Conservation (phyloP, 2,888 invertebrate species). For the Caenorhabditis wallacei region DNA sequence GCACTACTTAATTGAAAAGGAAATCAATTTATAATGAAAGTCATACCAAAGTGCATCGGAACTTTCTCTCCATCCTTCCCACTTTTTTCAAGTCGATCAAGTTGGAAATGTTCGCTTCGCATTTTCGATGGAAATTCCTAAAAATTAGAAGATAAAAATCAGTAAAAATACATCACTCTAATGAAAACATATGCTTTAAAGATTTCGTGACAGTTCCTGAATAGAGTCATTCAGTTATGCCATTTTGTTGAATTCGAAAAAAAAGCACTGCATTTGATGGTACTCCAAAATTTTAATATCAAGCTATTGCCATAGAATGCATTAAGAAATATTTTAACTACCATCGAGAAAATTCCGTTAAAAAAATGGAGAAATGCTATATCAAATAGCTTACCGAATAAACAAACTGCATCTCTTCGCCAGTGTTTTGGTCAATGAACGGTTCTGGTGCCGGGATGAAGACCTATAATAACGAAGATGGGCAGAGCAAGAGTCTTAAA, state of each 20-base stretch:
- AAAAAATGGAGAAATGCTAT: neutral
- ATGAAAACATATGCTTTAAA: too few species aligned
- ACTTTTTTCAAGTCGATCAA: conserved; percentile 73
- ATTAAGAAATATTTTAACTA: too few species aligned
- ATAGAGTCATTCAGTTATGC: too few species aligned
- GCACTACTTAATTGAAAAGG: too few species aligned
- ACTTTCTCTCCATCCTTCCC: conserved; percentile 65
- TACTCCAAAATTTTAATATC: too few species aligned
- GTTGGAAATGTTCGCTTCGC: conserved; percentile 76
- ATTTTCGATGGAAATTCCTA: conserved; percentile 78
- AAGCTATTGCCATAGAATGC: too few species aligned
- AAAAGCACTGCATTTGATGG: too few species aligned
- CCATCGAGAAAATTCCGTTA: too few species aligned
- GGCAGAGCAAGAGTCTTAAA: neutral
- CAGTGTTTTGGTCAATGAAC: conserved; percentile 68
- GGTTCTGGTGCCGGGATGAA: conserved; percentile 96
- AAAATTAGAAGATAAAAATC: too few species aligned
- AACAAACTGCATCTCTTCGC: conserved; percentile 68
- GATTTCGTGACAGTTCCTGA: too few species aligned
- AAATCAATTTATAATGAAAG: neutral
- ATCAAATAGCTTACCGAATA: conserved; percentile 64
- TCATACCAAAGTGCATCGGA: conserved; percentile 69
- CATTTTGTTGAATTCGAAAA: too few species aligned
- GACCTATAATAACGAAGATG: conserved; percentile 85
- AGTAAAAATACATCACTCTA: too few species aligned